phyloP scores from a whole-genome alignment of 2,113 vertebrate genomes.

The Periophthalmodon schlosseri region DNA sequence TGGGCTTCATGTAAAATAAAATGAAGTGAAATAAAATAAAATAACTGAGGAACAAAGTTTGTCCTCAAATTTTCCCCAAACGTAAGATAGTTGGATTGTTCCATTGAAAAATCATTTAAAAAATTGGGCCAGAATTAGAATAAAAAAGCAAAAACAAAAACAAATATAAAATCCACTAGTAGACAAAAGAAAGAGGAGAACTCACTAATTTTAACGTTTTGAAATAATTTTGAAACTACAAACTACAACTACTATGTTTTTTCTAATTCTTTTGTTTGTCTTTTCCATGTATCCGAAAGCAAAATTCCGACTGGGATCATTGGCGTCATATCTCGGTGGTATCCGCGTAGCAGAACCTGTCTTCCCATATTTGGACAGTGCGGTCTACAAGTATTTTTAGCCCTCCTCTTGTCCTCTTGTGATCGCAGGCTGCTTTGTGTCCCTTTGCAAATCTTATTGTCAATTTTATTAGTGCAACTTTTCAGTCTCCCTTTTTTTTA shows the following conservation, averaged over 20 bases:
- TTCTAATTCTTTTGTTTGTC: not conserved
- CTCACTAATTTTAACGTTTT: no score
- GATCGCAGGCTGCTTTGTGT: conserved; percentile 67
- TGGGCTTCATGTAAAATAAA: no score
- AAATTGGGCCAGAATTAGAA: no score
- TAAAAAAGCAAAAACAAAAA: no score
- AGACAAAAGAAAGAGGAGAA: no score
- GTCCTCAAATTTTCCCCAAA: no score
- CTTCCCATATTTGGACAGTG: conserved; percentile 72
- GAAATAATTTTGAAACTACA: no score
- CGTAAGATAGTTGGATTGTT: no score
- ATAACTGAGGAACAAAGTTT: no score
- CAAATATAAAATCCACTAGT: no score
- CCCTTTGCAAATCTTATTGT: conserved; percentile 3
- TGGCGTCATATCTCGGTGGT: not conserved
- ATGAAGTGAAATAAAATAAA: no score
- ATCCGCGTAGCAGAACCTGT: conserved; percentile 28
- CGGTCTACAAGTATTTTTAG: conserved; percentile 73
- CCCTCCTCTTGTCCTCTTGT: conserved; percentile 61
- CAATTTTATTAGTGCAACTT: conserved; percentile 50
- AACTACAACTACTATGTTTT: not conserved
- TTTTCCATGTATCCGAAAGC: conserved; percentile 45
- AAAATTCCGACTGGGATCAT: conserved; percentile 11
- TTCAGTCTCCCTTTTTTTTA: conserved; percentile 34
- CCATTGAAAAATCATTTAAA: no score